A percentile compares a stretch with the other conserved stretches of the same genome.
Conservation (phyloP, 37 sponge, comb jelly and placozoan genomes). For the Bolinopsis microptera region DNA sequence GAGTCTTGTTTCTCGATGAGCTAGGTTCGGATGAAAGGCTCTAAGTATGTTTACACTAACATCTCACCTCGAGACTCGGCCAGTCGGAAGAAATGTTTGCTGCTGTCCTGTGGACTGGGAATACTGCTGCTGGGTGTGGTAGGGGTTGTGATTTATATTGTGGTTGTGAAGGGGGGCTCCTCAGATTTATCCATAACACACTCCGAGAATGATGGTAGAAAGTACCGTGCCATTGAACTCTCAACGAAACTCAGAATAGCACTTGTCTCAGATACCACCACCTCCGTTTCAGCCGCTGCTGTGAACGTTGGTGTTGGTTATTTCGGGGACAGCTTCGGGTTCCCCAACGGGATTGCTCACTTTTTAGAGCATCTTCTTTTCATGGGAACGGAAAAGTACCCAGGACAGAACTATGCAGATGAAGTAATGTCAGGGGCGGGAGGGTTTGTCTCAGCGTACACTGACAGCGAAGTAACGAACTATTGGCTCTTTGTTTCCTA, state of each 20-base stretch:
- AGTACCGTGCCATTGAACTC: not conserved
- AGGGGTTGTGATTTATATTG: not conserved
- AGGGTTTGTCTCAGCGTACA: not conserved
- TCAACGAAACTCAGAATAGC: not conserved
- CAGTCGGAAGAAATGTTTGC: not conserved
- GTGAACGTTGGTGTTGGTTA: constrained; percentile 26
- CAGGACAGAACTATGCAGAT: constrained; percentile 15
- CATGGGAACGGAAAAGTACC: constrained; percentile 39
- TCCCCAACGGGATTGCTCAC: not conserved
- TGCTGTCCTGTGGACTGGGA: not conserved
- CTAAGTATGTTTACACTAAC: not conserved
- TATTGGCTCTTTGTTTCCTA: not conserved
- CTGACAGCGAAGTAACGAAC: constrained; percentile 27
- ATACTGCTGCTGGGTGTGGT: not conserved
- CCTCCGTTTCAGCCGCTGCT: not conserved
- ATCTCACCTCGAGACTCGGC: not conserved
- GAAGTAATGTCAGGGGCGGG: not conserved
- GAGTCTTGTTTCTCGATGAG: not conserved
- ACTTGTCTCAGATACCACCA: not conserved
- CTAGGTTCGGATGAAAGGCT: not conserved
- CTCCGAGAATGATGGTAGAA: not conserved
- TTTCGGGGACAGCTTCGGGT: not conserved
- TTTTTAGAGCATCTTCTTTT: constrained; percentile 32
- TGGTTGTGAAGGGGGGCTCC: not conserved
- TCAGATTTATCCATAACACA: not conserved